These are phyloP conservation scores for Solenodon paradoxus DNA, from an alignment of 2,113 vertebrate species.

Conservation along the genomic window DNA sequence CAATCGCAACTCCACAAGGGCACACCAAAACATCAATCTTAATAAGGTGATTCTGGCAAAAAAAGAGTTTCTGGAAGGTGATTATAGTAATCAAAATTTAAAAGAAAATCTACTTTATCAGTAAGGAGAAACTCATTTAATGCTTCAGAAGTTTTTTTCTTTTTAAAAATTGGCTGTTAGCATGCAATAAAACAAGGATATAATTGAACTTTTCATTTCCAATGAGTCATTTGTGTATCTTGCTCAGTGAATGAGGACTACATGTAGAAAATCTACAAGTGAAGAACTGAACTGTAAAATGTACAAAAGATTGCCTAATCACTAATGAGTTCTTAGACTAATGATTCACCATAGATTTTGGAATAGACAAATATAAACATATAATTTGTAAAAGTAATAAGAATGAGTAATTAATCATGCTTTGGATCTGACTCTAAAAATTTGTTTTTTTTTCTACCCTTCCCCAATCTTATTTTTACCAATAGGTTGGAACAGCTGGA, in stretches of 20 bases:
- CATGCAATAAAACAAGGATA: neutral
- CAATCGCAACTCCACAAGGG: no score
- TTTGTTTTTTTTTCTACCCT: neutral
- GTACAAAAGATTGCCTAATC: slow-evolving; percentile 13
- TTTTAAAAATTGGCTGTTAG: neutral
- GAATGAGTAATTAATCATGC: neutral
- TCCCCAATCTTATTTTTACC: slow-evolving; percentile 64
- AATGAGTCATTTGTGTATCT: slow-evolving; percentile 24
- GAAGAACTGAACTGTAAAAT: neutral
- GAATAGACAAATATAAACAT: neutral
- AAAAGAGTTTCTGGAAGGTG: slow-evolving; percentile 45
- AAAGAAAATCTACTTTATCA: slow-evolving; percentile 49
- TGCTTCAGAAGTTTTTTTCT: slow-evolving; percentile 13
- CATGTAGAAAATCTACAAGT: neutral
- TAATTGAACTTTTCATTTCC: slow-evolving; percentile 27
- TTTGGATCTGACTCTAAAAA: slow-evolving; percentile 42
- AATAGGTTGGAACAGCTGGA: slow-evolving; percentile 71
- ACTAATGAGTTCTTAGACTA: neutral
- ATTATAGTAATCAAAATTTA: slow-evolving; percentile 47
- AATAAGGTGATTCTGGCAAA: slow-evolving; percentile 32
- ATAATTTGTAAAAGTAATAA: neutral
- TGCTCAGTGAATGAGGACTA: neutral
- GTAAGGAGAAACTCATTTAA: slow-evolving; percentile 42
- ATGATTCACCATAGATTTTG: neutral
- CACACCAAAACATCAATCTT: neutral